Conservation (phyloP, 2,888 invertebrate species). For the Pseudanteris insignis region DNA sequence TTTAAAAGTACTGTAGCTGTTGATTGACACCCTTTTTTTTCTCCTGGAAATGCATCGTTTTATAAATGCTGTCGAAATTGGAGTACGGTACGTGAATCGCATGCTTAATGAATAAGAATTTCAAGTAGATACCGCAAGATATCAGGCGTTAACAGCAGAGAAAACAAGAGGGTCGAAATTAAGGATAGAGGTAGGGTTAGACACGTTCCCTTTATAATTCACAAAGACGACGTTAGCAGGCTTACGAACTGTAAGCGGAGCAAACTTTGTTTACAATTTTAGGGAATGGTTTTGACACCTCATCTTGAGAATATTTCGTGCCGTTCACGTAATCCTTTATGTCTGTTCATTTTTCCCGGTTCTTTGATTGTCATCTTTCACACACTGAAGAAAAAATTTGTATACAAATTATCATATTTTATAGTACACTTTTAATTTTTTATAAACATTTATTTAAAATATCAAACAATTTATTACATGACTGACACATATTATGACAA, state of each 20-base stretch:
- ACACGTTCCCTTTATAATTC: conserved; percentile 26
- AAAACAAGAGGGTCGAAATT: conserved; percentile 41
- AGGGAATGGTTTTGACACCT: conserved; percentile 14
- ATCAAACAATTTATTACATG: no score
- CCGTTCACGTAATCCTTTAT: no score
- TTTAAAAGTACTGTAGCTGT: background rate
- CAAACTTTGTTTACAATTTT: conserved; percentile 31
- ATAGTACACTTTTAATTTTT: background rate
- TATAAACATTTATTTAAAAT: background rate
- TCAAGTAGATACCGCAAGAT: conserved; percentile 22
- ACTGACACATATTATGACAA: no score
- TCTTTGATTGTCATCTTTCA: background rate
- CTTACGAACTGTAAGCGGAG: conserved; percentile 28
- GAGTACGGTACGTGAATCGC: conserved; percentile 23
- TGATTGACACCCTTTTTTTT: no score
- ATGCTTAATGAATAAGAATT: conserved; percentile 29
- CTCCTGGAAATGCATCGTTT: no score
- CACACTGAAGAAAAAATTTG: no score
- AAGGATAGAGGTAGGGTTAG: conserved; percentile 25
- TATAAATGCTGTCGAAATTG: background rate
- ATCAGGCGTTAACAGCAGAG: conserved; percentile 33
- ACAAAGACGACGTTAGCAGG: conserved; percentile 24
- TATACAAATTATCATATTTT: no score
- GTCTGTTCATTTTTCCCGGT: no score
- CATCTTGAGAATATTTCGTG: conserved; percentile 1